phyloP scores from a whole-genome alignment of 2,888 invertebrate genomes.

The Tipula vernalis region DNA sequence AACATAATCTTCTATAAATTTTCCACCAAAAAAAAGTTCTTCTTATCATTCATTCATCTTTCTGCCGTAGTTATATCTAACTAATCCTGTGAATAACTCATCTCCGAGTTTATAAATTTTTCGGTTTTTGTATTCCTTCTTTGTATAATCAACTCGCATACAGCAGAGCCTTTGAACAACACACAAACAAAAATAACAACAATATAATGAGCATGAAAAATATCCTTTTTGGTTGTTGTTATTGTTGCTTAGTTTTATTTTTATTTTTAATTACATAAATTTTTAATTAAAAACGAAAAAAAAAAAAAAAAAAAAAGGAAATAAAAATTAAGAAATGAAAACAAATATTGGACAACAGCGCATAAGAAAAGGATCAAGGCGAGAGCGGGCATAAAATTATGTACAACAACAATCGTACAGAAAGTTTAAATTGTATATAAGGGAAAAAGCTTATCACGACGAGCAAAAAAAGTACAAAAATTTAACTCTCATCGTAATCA shows the following conservation, averaged over 20 bases:
- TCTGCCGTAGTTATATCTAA: background rate
- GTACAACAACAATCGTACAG: background rate
- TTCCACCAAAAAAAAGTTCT: background rate
- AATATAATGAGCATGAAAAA: background rate
- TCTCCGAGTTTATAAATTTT: background rate
- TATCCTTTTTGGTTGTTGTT: background rate
- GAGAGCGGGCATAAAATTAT: background rate
- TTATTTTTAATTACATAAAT: background rate
- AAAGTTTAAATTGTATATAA: background rate
- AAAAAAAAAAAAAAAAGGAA: background rate
- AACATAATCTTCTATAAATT: background rate
- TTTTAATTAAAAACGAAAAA: background rate
- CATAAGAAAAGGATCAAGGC: background rate
- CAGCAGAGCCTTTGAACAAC: background rate
- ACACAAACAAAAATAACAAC: background rate
- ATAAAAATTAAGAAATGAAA: background rate
- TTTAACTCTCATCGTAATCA: background rate
- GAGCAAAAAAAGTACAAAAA: background rate
- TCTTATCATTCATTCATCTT: background rate
- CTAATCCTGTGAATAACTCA: background rate
- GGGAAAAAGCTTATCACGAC: background rate
- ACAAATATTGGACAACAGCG: background rate
- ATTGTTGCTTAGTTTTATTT: background rate
- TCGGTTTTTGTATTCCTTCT: background rate
- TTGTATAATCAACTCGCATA: background rate